phyloP scores from a whole-genome alignment of 2,888 invertebrate species.

The Dryocosmus kuriphilus region DNA sequence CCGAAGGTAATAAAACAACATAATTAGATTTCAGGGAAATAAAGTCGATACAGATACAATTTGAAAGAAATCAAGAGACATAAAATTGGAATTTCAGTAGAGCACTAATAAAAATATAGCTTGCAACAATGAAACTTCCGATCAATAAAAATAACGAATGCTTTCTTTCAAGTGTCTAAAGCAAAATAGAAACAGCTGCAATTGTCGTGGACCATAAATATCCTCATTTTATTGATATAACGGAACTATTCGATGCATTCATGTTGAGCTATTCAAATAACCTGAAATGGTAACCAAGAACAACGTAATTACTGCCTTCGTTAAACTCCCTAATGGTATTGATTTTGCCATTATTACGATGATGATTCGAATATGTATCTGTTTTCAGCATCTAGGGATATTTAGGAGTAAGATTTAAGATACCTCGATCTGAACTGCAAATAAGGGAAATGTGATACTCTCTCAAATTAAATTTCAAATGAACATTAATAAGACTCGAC shows the following conservation, averaged over 20 bases:
- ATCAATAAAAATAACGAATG: background rate
- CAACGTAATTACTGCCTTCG: conserved; percentile 7
- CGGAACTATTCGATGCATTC: background rate
- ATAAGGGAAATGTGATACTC: conserved; percentile 19
- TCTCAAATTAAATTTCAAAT: conserved; percentile 9
- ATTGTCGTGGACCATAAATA: background rate
- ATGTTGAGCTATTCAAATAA: background rate
- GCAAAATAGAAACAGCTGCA: background rate
- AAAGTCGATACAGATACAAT: background rate
- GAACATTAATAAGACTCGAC: conserved; percentile 24
- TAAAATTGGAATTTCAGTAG: background rate
- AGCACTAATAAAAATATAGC: background rate
- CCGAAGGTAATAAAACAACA: background rate
- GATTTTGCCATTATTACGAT: conserved; percentile 15
- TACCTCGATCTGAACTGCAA: background rate
- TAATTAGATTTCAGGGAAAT: background rate
- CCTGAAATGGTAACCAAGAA: background rate
- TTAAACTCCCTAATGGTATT: background rate
- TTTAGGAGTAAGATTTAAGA: conserved; percentile 8
- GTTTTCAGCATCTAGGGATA: conserved; percentile 10
- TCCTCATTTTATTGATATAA: background rate
- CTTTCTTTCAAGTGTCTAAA: background rate
- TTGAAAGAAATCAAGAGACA: background rate
- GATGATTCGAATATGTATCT: conserved; percentile 17
- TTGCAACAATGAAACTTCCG: background rate